Evolutionary conservation across 2,888 invertebrate genomes (phyloP), one percentile per base, ranked within the genome.

Genomic region (Tethea ocularis): DNA sequence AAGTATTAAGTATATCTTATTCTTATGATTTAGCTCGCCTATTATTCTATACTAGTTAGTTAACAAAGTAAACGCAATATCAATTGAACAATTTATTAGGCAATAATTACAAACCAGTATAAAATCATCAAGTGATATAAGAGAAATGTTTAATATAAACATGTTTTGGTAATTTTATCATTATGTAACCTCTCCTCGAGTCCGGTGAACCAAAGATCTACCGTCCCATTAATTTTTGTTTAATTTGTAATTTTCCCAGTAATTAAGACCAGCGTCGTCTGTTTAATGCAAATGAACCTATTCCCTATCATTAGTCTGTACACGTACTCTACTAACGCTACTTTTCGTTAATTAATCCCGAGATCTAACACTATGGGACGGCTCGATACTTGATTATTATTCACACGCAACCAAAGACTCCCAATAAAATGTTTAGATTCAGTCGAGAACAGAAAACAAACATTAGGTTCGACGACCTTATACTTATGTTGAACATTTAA

Each of bases 201-300:
- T 68, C 66, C 70, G 62, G 15, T 33, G 22, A 54, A 20, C 11
- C 33, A 22, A 63, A 68, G 68, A 68, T 71, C 64, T 66, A 65
- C 66, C 69, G 75, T 76, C 74, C 79, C 78, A 87, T 87, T 75
- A 75, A 72, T 88, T 88, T 88, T 88, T 84, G 78, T 87, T 89
- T 87, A 89, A 90, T 91, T 91, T 90, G 91, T 91, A 88, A 88
- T 90, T 90, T 90, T 86, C 89, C 75, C 87, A 86, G 91, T 91
- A 90, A 91, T 91, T 90, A 92, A 91, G 89, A 87, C 78, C 83
- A 82, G 78, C 69, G 72, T 80, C 83, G 86, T 82, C 85, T 91
- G 91, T 93, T 92, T 82, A 82, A 92, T 93, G 93, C 90, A 91
- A 92, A 93, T 93, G 91, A 92, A 87, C 75, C 83, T 85, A 88